Conservation (phyloP, 2,888 invertebrate genomes). For the Phalangium opilio region DNA sequence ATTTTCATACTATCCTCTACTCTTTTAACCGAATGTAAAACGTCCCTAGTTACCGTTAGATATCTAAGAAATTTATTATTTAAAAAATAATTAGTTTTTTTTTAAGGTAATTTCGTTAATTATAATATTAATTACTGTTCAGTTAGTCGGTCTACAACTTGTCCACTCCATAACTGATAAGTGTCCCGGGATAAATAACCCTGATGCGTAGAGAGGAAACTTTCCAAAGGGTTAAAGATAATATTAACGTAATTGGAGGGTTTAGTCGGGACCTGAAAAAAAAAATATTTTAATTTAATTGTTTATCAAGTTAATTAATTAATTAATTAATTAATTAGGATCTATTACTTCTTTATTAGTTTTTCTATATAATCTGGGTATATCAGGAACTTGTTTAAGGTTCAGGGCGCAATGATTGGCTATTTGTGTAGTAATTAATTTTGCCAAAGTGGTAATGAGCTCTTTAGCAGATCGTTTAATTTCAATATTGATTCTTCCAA, state of each 20-base stretch:
- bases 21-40: constrained; percentile 79
- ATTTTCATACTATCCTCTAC: constrained; percentile 86
- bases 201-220: constrained; percentile 36
- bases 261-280: constrained; percentile 46
- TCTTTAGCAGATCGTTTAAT: background rate
- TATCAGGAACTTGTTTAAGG: constrained; percentile 54
- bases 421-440: constrained; percentile 7
- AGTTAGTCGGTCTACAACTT: constrained; percentile 28
- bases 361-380: constrained; percentile 78
- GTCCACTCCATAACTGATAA: constrained; percentile 19
- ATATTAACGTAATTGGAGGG: constrained; percentile 62
- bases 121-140: constrained; percentile 40
- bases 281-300: no score
- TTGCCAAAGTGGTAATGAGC: constrained; percentile 3
- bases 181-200: constrained; percentile 24
- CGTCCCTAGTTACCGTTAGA: constrained; percentile 53
- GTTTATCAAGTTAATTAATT: no score
- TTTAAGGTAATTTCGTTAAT: constrained; percentile 43
- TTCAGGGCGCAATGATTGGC: constrained; percentile 11
- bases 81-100: no score
- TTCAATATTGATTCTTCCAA: background rate
- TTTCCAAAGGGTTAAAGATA: constrained; percentile 43
- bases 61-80: no score
- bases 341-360: constrained; percentile 57
- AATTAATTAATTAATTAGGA: background rate